phyloP scores from a whole-genome alignment of 92 coral and sea anemone species.

The Scolanthus callimorphus region DNA sequence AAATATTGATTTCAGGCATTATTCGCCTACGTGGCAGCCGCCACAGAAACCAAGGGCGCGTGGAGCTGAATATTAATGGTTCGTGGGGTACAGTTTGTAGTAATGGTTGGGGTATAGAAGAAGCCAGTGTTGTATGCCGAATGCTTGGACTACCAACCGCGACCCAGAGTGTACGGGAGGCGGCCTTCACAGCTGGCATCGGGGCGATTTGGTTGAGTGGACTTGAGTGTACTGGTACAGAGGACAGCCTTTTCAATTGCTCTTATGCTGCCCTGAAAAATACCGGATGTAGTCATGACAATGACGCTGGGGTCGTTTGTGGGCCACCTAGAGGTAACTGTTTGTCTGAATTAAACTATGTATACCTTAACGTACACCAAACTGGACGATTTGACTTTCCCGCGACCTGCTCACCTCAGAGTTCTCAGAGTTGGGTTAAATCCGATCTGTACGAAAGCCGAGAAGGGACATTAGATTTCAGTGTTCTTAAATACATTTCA shows the following conservation, averaged over 20 bases:
- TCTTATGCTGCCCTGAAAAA: neutral
- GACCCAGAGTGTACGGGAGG: neutral
- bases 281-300: neutral
- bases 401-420: too few relatives aligned
- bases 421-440: too few relatives aligned
- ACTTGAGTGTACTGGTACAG: constrained; percentile 20
- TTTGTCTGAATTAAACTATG: too few relatives aligned
- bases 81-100: constrained; percentile 27
- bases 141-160: constrained; percentile 24
- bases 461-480: too few relatives aligned
- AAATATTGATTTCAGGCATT: constrained; percentile 1
- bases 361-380: too few relatives aligned
- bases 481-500: too few relatives aligned
- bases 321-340: constrained; percentile 25
- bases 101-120: constrained; percentile 9
- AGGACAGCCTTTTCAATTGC: constrained; percentile 14
- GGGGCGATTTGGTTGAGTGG: neutral
- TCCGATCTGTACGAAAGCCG: too few relatives aligned
- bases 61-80: constrained; percentile 17
- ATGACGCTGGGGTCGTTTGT: constrained; percentile 35
- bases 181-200: constrained; percentile 5
- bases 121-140: constrained; percentile 26
- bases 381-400: too few relatives aligned
- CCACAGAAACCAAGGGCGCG: constrained; percentile 38
- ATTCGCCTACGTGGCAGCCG: constrained; percentile 20